Evolutionary conservation across 2,888 invertebrate species (phyloP).

Genomic region (Drosophila conformis): DNA sequence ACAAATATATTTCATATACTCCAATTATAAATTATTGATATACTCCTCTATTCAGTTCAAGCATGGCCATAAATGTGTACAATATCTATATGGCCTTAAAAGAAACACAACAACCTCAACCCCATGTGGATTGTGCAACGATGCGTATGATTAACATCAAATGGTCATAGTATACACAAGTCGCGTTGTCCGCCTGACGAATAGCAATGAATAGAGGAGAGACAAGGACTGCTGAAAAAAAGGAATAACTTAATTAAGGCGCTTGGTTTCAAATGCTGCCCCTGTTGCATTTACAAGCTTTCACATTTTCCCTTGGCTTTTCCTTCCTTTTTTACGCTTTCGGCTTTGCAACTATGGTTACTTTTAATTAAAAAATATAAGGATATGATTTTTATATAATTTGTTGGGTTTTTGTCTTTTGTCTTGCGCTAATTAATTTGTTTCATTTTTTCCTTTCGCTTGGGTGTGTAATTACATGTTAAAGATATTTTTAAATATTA

Average conservation of each 20-base stretch:
- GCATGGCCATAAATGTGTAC: conserved; percentile 8
- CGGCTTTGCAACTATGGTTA: conserved; percentile 68
- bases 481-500: conserved; percentile 13
- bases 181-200: conserved; percentile 23
- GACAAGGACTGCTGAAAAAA: conserved; percentile 3
- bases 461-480: neutral
- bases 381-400: conserved; percentile 26
- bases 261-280: conserved; percentile 43
- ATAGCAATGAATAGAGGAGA: conserved; percentile 14
- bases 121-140: conserved; percentile 46
- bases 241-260: conserved; percentile 65
- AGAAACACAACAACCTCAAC: neutral
- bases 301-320: conserved; percentile 40
- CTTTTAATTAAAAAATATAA: conserved; percentile 68
- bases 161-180: conserved; percentile 58
- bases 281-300: conserved; percentile 50
- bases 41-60: conserved; percentile 4
- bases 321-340: conserved; percentile 32
- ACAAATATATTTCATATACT: no score
- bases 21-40: conserved; percentile 4
- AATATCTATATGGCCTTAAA: neutral
- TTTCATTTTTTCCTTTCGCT: neutral
- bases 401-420: conserved; percentile 17
- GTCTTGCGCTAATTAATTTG: conserved; percentile 29
- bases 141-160: conserved; percentile 75